Evolutionary conservation across 2,113 vertebrate species (phyloP).

Genomic region (Heterotis niloticus): DNA sequence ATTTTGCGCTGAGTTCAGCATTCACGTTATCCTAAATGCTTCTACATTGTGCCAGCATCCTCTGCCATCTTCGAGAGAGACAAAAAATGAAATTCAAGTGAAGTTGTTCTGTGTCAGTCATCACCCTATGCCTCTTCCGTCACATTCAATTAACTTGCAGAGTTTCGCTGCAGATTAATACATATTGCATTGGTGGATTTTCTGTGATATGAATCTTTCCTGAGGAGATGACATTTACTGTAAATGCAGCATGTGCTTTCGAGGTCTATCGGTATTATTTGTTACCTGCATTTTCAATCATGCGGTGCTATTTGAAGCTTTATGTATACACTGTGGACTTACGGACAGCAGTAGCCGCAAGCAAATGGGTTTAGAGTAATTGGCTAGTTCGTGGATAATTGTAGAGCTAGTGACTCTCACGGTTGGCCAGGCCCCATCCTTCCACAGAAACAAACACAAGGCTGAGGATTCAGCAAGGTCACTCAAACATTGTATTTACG

Average conservation of each 20-base stretch:
- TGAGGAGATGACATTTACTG: not conserved
- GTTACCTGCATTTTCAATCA: not conserved
- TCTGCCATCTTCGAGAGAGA: not conserved
- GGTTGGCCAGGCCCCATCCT: not conserved
- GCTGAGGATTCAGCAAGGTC: not conserved
- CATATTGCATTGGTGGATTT: not conserved
- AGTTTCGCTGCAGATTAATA: constrained; percentile 12
- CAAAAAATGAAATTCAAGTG: not conserved
- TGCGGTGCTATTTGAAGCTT: not conserved
- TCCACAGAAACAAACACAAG: not conserved
- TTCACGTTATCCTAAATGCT: constrained; percentile 8
- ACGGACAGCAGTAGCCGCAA: not conserved
- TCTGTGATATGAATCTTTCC: constrained; percentile 18
- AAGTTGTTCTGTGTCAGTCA: not conserved
- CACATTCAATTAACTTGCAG: constrained; percentile 36
- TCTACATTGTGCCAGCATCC: not conserved
- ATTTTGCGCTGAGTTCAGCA: constrained; percentile 2
- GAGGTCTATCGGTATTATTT: not conserved
- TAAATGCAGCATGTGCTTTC: not conserved
- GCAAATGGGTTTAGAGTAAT: not conserved
- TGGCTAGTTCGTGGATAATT: not conserved
- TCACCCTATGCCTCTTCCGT: constrained; percentile 27
- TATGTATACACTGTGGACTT: not conserved
- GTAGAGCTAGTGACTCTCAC: no score
- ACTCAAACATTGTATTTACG: not conserved